phyloP scores from a whole-genome alignment of 2,888 invertebrate genomes.

The Spicauda simplicius region DNA sequence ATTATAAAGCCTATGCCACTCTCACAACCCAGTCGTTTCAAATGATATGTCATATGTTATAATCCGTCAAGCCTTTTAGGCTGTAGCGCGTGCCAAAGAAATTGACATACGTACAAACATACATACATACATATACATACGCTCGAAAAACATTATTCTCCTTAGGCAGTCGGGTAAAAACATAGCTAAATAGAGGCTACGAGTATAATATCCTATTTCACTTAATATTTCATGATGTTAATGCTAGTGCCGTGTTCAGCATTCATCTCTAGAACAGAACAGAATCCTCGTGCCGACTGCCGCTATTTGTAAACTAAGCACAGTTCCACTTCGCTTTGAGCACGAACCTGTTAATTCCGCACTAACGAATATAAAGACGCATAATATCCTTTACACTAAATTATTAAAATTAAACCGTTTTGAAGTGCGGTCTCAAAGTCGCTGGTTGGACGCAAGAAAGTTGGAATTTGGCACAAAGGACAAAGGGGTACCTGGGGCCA shows the following conservation, averaged over 20 bases:
- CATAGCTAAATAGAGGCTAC: too few relatives aligned
- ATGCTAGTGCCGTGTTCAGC: neutral
- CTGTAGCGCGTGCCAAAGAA: too few relatives aligned
- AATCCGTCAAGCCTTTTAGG: too few relatives aligned
- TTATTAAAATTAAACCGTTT: constrained; percentile 76
- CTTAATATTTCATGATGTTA: neutral
- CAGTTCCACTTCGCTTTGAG: constrained; percentile 34
- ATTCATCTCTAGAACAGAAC: neutral
- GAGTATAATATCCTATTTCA: neutral
- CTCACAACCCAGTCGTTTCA: too few relatives aligned
- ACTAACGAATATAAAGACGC: constrained; percentile 55
- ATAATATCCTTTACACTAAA: constrained; percentile 53
- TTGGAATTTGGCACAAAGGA: constrained; percentile 76
- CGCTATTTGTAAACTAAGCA: neutral
- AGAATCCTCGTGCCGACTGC: neutral
- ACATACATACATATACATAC: too few relatives aligned
- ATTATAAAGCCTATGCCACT: too few relatives aligned
- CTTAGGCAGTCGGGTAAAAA: too few relatives aligned
- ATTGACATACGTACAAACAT: too few relatives aligned
- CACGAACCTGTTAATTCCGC: constrained; percentile 41
- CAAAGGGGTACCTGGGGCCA: constrained; percentile 77
- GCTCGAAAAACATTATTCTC: too few relatives aligned
- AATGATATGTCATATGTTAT: too few relatives aligned
- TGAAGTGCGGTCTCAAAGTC: constrained; percentile 69
- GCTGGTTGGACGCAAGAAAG: constrained; percentile 70